These are phyloP conservation scores for Gadopsis bispinosus DNA, from an alignment of 2,797 vertebrate genomes.

Conservation along the genomic window DNA sequence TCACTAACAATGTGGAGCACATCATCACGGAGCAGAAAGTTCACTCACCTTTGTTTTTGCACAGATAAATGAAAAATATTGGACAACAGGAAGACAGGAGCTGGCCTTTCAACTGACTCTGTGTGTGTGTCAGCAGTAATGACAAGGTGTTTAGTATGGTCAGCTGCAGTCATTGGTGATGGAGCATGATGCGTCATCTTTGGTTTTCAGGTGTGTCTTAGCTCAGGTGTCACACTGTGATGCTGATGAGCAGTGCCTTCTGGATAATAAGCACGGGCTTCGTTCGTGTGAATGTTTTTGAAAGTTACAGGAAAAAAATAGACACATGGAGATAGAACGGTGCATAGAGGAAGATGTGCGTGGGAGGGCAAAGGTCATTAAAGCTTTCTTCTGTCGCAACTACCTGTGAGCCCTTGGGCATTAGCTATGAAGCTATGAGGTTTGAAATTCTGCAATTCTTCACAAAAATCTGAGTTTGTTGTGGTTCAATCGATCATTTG, in stretches of 20 bases:
- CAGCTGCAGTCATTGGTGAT: constrained; percentile 12
- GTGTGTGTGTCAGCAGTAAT: constrained; percentile 11
- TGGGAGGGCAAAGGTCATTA: background rate
- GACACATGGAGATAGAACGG: background rate
- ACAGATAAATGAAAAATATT: constrained; percentile 2
- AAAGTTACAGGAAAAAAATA: constrained; percentile 17
- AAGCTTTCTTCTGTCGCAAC: background rate
- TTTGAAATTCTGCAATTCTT: background rate
- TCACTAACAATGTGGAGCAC: background rate
- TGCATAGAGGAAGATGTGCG: background rate
- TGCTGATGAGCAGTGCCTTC: constrained; percentile 22
- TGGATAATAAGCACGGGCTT: constrained; percentile 46
- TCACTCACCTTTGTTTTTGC: constrained; percentile 44
- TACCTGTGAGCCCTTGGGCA: background rate
- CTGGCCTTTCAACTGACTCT: constrained; percentile 2
- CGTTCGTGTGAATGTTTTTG: background rate
- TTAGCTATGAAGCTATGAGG: background rate
- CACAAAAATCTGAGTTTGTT: background rate
- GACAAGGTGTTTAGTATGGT: constrained; percentile 22
- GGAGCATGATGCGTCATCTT: constrained; percentile 12
- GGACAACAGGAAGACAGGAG: constrained; percentile 3
- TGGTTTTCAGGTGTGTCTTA: constrained; percentile 42
- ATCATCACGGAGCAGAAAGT: background rate
- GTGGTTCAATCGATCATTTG: background rate
- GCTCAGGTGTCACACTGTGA: constrained; percentile 8